Conservation (phyloP, 2,113 vertebrate genomes). For the Epinephelus cyanopodus region DNA sequence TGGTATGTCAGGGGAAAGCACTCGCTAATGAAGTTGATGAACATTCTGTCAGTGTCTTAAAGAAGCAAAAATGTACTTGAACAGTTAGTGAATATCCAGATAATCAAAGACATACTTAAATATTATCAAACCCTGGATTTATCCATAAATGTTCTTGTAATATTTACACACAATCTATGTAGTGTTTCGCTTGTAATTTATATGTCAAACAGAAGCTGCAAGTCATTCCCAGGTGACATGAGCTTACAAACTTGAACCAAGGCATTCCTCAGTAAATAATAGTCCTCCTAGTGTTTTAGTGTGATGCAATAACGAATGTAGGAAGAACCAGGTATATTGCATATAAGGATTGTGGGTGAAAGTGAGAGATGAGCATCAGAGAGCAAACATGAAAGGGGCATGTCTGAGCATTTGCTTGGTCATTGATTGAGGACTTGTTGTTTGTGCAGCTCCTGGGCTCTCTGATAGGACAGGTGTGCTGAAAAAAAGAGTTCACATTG, state of each 20-base stretch:
- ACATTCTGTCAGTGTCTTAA: not conserved
- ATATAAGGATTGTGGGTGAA: constrained; percentile 6
- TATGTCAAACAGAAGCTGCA: not conserved
- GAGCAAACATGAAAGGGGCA: constrained; percentile 35
- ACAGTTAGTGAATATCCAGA: not conserved
- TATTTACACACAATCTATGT: not conserved
- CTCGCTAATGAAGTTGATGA: not conserved
- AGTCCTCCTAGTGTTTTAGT: not conserved
- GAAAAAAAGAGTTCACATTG: constrained; percentile 23
- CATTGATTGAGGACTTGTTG: constrained; percentile 42
- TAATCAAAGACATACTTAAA: not conserved
- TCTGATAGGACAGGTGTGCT: constrained; percentile 7
- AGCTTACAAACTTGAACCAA: not conserved
- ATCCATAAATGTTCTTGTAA: not conserved
- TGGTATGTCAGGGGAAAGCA: not conserved
- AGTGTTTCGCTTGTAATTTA: not conserved
- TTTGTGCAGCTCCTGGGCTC: constrained; percentile 23
- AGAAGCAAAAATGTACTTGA: not conserved
- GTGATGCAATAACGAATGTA: not conserved
- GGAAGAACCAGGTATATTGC: not conserved
- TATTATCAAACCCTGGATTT: not conserved
- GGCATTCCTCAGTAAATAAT: constrained; percentile 6
- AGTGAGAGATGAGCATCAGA: constrained; percentile 21
- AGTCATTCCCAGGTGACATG: not conserved
- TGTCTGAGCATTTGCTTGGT: constrained; percentile 26